A percentile compares a stretch with the other conserved stretches of the same genome.
Conservation (phyloP, 2,113 vertebrate genomes). For the Panthera tigris region DNA sequence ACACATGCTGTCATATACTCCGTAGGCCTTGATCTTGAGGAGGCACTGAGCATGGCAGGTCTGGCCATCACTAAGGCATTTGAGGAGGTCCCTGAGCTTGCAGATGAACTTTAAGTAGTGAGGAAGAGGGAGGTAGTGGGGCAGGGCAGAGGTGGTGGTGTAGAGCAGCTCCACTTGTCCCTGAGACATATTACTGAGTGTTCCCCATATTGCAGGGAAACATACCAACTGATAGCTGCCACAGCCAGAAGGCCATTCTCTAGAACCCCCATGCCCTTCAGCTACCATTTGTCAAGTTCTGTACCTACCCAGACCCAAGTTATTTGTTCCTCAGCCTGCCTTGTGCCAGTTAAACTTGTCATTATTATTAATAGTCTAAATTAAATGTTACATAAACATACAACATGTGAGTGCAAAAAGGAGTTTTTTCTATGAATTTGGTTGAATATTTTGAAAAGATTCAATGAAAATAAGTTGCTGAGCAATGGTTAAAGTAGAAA, state of each 20-base stretch:
- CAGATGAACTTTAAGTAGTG: background rate
- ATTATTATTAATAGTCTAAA: background rate
- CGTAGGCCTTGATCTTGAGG: background rate
- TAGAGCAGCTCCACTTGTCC: background rate
- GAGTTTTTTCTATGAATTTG: background rate
- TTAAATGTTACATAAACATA: background rate
- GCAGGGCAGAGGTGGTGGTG: background rate
- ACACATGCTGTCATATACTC: background rate
- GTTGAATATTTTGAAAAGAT: background rate
- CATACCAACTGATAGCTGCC: background rate
- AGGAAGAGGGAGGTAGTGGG: background rate
- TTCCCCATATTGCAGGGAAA: background rate
- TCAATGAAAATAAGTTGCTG: background rate
- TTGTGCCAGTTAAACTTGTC: background rate
- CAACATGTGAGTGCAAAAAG: background rate
- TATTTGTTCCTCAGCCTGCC: background rate
- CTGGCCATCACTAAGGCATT: background rate
- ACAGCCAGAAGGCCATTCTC: background rate
- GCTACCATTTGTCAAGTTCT: background rate
- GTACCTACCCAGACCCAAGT: background rate
- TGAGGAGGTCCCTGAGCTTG: background rate
- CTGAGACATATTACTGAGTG: background rate
- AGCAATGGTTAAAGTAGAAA: slow-evolving; percentile 1
- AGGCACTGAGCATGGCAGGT: background rate
- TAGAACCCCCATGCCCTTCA: background rate